phyloP scores from a whole-genome alignment of 2,888 invertebrate genomes.

The Therioaphis trifolii region DNA sequence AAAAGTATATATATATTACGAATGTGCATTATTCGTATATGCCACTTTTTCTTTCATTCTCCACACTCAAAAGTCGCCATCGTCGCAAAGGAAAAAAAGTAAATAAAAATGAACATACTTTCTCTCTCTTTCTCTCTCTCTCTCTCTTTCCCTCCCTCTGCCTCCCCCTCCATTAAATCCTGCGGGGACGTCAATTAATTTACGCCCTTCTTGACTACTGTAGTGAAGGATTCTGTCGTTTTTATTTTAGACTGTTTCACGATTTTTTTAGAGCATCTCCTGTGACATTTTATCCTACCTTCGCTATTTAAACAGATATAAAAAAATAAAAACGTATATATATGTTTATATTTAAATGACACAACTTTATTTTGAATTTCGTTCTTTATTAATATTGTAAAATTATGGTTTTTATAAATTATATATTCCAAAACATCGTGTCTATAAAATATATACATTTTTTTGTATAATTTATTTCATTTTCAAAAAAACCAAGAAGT shows the following conservation, averaged over 20 bases:
- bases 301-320: no score
- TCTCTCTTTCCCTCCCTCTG: no score
- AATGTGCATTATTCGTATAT: slow-evolving; percentile 5
- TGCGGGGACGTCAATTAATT: slow-evolving; percentile 36
- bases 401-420: no score
- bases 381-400: no score
- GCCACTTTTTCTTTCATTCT: not conserved
- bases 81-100: not conserved
- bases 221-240: not conserved
- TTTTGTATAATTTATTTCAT: no score
- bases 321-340: no score
- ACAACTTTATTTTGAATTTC: no score
- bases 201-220: not conserved
- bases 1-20: slow-evolving; percentile 12
- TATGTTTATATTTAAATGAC: no score
- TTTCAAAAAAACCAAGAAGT: no score
- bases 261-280: not conserved
- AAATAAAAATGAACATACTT: not conserved
- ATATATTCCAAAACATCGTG: no score
- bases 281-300: not conserved
- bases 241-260: not conserved
- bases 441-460: no score
- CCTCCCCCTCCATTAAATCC: not conserved
- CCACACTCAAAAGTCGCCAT: not conserved
- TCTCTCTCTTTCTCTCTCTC: not conserved